Evolutionary conservation across 2,888 invertebrate genomes (phyloP).

Genomic region (Plebejus anna): DNA sequence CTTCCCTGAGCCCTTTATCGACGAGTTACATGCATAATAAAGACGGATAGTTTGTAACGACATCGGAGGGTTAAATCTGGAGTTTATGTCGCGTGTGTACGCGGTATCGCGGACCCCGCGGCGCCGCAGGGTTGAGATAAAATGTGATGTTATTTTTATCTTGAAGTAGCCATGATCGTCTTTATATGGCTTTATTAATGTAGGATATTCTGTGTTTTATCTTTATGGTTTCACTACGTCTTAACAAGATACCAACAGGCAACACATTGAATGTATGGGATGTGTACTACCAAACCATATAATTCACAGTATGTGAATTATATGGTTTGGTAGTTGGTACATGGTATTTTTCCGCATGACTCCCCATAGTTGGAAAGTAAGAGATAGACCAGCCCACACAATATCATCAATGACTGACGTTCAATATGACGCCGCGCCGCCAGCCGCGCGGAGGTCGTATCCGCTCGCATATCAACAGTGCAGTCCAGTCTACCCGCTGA

Average conservation of each 20-base stretch:
- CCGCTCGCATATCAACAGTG: background rate
- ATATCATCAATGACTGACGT: background rate
- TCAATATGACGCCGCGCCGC: background rate
- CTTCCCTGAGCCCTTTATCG: constrained; percentile 16
- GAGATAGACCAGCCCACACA: background rate
- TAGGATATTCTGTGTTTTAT: too few species aligned
- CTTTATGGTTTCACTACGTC: too few species aligned
- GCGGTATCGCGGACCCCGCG: background rate
- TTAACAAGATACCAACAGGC: too few species aligned
- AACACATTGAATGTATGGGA: too few species aligned
- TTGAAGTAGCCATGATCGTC: background rate
- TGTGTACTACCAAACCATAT: too few species aligned
- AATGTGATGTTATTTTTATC: background rate
- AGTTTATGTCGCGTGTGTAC: background rate
- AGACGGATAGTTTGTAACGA: constrained; percentile 15
- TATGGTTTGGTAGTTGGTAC: too few species aligned
- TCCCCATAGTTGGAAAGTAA: too few species aligned
- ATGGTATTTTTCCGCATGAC: too few species aligned
- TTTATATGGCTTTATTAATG: background rate
- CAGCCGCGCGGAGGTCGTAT: background rate
- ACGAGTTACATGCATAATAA: constrained; percentile 20
- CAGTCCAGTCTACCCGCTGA: background rate
- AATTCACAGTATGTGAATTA: too few species aligned
- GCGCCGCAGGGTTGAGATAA: background rate
- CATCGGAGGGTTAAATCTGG: background rate